Evolutionary conservation across 2,113 vertebrate genomes (phyloP), one percentile per base, ranked within the genome.

Genomic region (Clarias magur): DNA sequence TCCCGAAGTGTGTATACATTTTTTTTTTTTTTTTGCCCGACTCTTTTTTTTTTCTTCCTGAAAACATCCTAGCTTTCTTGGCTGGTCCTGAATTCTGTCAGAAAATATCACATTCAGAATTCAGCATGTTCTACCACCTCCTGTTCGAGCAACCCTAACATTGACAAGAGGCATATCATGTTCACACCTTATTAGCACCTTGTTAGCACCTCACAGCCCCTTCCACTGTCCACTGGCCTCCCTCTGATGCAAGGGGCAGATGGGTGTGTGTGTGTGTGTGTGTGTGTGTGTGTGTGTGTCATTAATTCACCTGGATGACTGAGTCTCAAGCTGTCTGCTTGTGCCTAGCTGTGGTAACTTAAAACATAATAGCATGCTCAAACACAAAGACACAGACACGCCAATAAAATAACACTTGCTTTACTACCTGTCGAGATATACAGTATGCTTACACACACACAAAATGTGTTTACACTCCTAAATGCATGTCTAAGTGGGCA

Each of bases 171-270:
- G 63, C 76, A 80, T 87, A 89, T 80, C 25, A 53, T 86, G 79
- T 86, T 86, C 68, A 38, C 85, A 86, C 30, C 84, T 89, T 89
- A 57, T 89, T 89, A 89, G 84, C 89, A 88, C 87, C 87, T 90
- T 86, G 89, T 90, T 88, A 90, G 76, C 89, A 86, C 84, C 80
- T 88, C 84, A 65, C 86, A 84, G 80, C 59, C 73, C 80, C 56
- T 79, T 79, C 84, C 84, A 65, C 30, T 57, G 86, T 65, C 84
- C 57, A 81, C 79, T 62, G 59, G 57, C 84, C 72, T 80, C 60
- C 68, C 83, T 87, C 85, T 56, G 34, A 42, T 75, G 83, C 70
- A 60, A 80, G 63, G 25, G 53, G 75, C 87, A 90, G 87, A 90
- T 90, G 87, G 89, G 48, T 3, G 67, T 57, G 82, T 59, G 25